phyloP scores from a whole-genome alignment of 1,140 invertebrate species.

The Melitaea cinxia region DNA sequence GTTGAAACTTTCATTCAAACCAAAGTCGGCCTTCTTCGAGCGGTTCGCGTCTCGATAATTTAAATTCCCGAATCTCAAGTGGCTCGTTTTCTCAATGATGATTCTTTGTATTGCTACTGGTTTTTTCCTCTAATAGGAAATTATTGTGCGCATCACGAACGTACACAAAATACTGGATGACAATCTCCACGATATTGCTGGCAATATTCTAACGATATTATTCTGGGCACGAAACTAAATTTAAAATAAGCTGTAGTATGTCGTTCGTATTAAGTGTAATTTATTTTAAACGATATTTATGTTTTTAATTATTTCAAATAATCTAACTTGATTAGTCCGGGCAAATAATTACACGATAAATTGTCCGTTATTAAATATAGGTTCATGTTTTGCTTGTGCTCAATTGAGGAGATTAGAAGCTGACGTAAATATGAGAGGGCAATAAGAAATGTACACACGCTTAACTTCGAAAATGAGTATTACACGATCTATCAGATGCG shows the following conservation, averaged over 20 bases:
- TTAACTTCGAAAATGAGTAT: conserved; percentile 15
- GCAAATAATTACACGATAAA: conserved; percentile 11
- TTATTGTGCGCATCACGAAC: conserved; percentile 47
- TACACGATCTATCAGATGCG: conserved; percentile 28
- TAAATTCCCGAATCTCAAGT: conserved; percentile 44
- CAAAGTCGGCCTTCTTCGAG: conserved; percentile 26
- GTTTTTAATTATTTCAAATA: conserved; percentile 13
- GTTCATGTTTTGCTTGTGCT: conserved; percentile 13
- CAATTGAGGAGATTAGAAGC: conserved; percentile 25
- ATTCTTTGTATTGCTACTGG: conserved; percentile 39
- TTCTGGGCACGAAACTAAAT: conserved; percentile 2
- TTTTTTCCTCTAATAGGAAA: conserved; percentile 35
- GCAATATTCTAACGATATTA: conserved; percentile 12
- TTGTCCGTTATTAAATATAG: conserved; percentile 16
- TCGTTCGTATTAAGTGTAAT: background rate
- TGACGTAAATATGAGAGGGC: conserved; percentile 21
- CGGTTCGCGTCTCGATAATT: conserved; percentile 15
- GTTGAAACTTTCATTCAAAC: conserved; percentile 35
- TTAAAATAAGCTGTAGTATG: background rate
- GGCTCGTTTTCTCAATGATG: conserved; percentile 44
- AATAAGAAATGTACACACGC: conserved; percentile 25
- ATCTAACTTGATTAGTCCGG: background rate
- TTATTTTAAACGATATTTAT: conserved; percentile 3
- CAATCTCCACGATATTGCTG: conserved; percentile 3
- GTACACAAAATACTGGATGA: conserved; percentile 38